Percentiles rank a stretch among this genome's conserved stretches.
These are phyloP conservation scores for Theodoxus fluviatilis DNA, from an alignment of 2,888 invertebrate species.

Conservation along the genomic window DNA sequence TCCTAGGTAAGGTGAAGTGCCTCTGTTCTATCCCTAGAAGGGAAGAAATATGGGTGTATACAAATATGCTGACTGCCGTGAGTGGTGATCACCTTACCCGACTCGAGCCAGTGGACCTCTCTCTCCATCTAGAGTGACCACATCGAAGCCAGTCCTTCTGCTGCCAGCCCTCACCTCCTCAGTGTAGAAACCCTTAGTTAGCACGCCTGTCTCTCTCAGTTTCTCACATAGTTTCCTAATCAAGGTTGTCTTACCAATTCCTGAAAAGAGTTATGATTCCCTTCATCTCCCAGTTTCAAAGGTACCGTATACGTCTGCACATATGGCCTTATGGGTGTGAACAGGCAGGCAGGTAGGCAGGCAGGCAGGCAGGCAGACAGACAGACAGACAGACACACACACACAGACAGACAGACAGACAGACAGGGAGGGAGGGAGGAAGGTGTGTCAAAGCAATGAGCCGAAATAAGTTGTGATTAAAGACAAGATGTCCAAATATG, in stretches of 20 bases:
- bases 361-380: neutral
- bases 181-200: slow-evolving; percentile 72
- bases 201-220: slow-evolving; percentile 42
- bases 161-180: slow-evolving; percentile 72
- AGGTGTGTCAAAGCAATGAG: too few species aligned
- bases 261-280: slow-evolving; percentile 52
- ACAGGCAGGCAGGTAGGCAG: neutral
- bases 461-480: too few species aligned
- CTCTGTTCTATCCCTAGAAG: too few species aligned
- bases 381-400: neutral
- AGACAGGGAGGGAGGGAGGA: too few species aligned
- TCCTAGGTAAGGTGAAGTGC: too few species aligned
- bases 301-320: neutral
- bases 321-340: neutral
- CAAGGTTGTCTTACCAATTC: slow-evolving; percentile 76
- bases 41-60: neutral
- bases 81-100: slow-evolving; percentile 30
- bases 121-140: slow-evolving; percentile 69
- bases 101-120: slow-evolving; percentile 68
- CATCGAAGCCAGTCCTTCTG: slow-evolving; percentile 73
- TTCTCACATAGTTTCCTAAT: slow-evolving; percentile 67
- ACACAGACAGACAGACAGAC: neutral
- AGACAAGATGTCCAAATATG: neutral
- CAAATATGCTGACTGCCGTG: neutral
- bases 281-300: neutral